A percentile compares a stretch with the other conserved stretches of the same genome.
Conservation (phyloP, 92 coral and sea anemone genomes). For the Virgularia gustaviana region DNA sequence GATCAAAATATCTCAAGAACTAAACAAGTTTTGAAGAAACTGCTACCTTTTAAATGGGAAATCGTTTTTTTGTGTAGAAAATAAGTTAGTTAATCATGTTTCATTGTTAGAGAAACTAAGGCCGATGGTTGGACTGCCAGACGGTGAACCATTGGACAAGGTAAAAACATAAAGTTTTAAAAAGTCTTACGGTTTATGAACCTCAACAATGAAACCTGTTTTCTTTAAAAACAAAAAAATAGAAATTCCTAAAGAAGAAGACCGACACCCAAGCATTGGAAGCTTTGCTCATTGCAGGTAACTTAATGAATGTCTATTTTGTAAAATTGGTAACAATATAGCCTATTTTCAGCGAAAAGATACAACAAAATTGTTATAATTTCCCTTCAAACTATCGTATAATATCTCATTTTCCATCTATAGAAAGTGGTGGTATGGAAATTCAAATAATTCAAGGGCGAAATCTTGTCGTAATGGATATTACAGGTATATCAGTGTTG, state of each 20-base stretch:
- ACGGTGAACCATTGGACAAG: conserved; percentile 66
- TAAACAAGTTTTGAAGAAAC: too few species aligned
- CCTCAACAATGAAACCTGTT: background rate
- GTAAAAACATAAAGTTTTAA: conserved; percentile 26
- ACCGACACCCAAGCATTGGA: conserved; percentile 69
- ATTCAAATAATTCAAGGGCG: conserved; percentile 67
- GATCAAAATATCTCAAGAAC: too few species aligned
- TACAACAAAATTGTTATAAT: too few species aligned
- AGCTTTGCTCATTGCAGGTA: conserved; percentile 73
- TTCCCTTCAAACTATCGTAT: too few species aligned
- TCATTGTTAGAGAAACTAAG: conserved; percentile 38
- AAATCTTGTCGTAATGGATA: conserved; percentile 69
- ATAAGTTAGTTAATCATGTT: too few species aligned
- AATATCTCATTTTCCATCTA: background rate
- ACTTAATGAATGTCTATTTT: background rate
- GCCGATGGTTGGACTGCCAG: conserved; percentile 62
- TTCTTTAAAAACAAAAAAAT: background rate
- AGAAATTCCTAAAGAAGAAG: conserved; percentile 54
- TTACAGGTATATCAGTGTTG: conserved; percentile 51
- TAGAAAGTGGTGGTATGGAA: conserved; percentile 67
- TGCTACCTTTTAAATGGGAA: too few species aligned
- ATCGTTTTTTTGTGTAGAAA: too few species aligned
- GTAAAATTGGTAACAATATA: too few species aligned
- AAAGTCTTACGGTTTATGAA: background rate
- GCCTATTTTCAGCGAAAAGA: too few species aligned